phyloP scores from a whole-genome alignment of 2,797 vertebrate species.

The Chromobotia macracanthus region DNA sequence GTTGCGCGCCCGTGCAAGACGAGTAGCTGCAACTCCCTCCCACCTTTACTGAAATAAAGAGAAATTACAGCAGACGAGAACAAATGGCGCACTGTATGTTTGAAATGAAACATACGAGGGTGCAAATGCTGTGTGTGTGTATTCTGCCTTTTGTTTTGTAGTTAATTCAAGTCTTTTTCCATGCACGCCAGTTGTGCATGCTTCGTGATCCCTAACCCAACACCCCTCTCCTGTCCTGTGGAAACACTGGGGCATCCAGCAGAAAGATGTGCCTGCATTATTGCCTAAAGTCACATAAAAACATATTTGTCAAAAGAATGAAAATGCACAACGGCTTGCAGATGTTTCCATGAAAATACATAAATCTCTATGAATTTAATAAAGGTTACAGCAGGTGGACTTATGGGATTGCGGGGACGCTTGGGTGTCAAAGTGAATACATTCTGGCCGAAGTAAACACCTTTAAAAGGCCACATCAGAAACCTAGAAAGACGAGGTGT shows the following conservation, averaged over 20 bases:
- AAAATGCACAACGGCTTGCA: conserved; percentile 16
- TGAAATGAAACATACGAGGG: background rate
- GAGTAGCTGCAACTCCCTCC: background rate
- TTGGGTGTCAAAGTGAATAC: conserved; percentile 13
- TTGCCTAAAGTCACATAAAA: conserved; percentile 1
- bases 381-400: background rate
- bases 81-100: background rate
- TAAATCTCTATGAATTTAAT: background rate
- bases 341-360: background rate
- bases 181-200: conserved; percentile 25
- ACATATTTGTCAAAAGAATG: background rate
- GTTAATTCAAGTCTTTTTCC: background rate
- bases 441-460: conserved; percentile 16
- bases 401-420: conserved; percentile 9
- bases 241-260: conserved; percentile 9
- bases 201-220: conserved; percentile 17
- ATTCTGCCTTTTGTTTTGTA: background rate
- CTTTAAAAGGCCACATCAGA: conserved; percentile 8
- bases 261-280: too few species aligned
- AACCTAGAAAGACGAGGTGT: conserved; percentile 27
- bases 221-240: conserved; percentile 20
- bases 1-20: conserved; percentile 12
- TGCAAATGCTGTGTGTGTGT: background rate
- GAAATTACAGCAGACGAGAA: background rate
- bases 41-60: background rate